phyloP scores from a whole-genome alignment of 2,797 vertebrate genomes.

The Hoplostethus atlanticus region DNA sequence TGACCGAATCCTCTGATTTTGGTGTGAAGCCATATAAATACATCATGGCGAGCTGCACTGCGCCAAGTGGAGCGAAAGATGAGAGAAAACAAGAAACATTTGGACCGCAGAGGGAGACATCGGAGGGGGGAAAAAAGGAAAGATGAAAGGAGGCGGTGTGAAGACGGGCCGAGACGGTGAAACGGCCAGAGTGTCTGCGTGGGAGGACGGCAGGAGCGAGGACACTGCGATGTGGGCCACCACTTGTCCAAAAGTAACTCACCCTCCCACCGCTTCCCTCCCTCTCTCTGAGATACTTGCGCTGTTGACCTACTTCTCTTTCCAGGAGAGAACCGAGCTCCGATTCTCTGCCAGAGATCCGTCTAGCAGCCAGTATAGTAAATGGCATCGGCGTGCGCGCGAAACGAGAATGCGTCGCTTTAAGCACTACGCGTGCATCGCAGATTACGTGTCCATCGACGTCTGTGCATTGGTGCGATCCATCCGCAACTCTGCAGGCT shows the following conservation, averaged over 20 bases:
- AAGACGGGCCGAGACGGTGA: constrained; percentile 8
- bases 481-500: neutral
- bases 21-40: neutral
- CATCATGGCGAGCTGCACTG: neutral
- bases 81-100: neutral
- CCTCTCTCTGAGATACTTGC: constrained; percentile 43
- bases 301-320: constrained; percentile 70
- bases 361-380: constrained; percentile 14
- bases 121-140: neutral
- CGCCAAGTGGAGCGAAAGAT: neutral
- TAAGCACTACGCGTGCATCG: constrained; percentile 13
- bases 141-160: constrained; percentile 8
- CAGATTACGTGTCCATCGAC: neutral
- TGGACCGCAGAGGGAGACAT: constrained; percentile 1
- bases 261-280: constrained; percentile 33
- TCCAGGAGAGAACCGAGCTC: constrained; percentile 22
- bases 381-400: constrained; percentile 8
- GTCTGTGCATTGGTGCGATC: constrained; percentile 6
- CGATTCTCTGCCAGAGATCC: constrained; percentile 42
- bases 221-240: constrained; percentile 39
- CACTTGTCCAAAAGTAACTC: constrained; percentile 40
- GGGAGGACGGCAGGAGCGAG: constrained; percentile 28
- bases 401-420: constrained; percentile 4
- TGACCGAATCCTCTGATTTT: no score
- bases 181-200: constrained; percentile 11